Evolutionary conservation across 2,797 vertebrate genomes (phyloP), one percentile per base, ranked within the genome.

Genomic region (Eleutherodactylus coqui): DNA sequence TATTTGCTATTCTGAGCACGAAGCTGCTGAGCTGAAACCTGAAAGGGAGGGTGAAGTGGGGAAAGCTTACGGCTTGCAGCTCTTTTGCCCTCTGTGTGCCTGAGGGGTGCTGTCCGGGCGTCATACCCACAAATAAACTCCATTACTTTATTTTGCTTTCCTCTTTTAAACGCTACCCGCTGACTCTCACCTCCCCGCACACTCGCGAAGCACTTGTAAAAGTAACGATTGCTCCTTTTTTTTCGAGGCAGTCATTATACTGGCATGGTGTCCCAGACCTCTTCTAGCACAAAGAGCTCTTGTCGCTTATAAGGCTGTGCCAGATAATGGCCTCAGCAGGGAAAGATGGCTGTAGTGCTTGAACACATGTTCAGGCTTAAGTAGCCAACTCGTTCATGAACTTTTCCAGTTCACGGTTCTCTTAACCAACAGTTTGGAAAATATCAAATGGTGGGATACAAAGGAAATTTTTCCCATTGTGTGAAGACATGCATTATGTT

Each of bases 1-100:
- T 94, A 93, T 91, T 95, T 94, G 92, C 93, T 94, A 94, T 94
- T 94, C 94, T 88, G 85, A 77, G 91, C 94, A 94, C 91, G 93
- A 88, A 94, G 92, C 87, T 93, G 93, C 94, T 94, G 93, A 92
- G 92, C 92, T 94, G 91, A 92, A 91, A 89, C 69, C 76, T 92
- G 85, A 81, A 83, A 70, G 89, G 89, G 86, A 67, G 87, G n/a
- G 69, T 82, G 86, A 58, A 2, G 79, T 45, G 81, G 51, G 67
- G 81, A 83, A 73, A 14, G 87, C 77, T 72, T 19, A 55, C 21
- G 67, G 70, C 62, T 84, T 75, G 80, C 75, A 81, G 82, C 77
- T 51, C 62, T 69, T 51, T 43, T 80, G 77, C 47, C 62, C 82
- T 83, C 16, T 76, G 45, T 53, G 58, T 60, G 47, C 17, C 27